A percentile compares a stretch with the other conserved stretches of the same genome.
phyloP scores from a whole-genome alignment of 1,140 invertebrate species.

The Drosophila neocordata region DNA sequence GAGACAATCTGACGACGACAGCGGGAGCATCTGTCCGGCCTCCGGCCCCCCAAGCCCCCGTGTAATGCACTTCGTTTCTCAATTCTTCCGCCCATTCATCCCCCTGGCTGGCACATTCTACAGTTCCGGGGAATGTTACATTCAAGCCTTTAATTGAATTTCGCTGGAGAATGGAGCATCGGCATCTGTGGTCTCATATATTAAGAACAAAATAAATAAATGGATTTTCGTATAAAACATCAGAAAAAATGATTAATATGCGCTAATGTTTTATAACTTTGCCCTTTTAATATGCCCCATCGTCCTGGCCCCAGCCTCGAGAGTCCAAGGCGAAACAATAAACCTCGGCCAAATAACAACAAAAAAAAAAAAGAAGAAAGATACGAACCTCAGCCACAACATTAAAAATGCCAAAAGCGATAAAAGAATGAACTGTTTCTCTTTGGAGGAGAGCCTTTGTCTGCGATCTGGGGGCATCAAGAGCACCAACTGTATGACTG shows the following conservation, averaged over 20 bases:
- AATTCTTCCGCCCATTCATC: background rate
- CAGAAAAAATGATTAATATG: slow-evolving; percentile 76
- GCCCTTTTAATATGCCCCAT: slow-evolving; percentile 69
- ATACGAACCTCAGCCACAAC: slow-evolving; percentile 42
- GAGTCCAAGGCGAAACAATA: slow-evolving; percentile 46
- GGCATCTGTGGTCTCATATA: slow-evolving; percentile 33
- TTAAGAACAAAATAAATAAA: slow-evolving; percentile 56
- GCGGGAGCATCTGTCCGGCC: background rate
- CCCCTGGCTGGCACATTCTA: background rate
- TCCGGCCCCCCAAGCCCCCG: background rate
- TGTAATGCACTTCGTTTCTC: slow-evolving; percentile 17
- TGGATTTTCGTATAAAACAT: slow-evolving; percentile 64
- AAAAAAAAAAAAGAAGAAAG: background rate
- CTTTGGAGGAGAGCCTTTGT: slow-evolving; percentile 14
- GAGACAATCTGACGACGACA: slow-evolving; percentile 52
- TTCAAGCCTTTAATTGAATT: slow-evolving; percentile 75
- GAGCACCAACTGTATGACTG: slow-evolving; percentile 71
- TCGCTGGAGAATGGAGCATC: slow-evolving; percentile 33
- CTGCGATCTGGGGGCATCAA: slow-evolving; percentile 27
- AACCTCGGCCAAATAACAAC: slow-evolving; percentile 16
- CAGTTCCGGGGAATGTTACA: slow-evolving; percentile 61
- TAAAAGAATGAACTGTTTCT: slow-evolving; percentile 72
- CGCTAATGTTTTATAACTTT: slow-evolving; percentile 81
- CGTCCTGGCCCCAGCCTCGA: slow-evolving; percentile 48
- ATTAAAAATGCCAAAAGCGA: slow-evolving; percentile 80